Base-by-base conservation (phyloP, 2,888 invertebrate species). In the Micoletzkya japonica region DNA sequence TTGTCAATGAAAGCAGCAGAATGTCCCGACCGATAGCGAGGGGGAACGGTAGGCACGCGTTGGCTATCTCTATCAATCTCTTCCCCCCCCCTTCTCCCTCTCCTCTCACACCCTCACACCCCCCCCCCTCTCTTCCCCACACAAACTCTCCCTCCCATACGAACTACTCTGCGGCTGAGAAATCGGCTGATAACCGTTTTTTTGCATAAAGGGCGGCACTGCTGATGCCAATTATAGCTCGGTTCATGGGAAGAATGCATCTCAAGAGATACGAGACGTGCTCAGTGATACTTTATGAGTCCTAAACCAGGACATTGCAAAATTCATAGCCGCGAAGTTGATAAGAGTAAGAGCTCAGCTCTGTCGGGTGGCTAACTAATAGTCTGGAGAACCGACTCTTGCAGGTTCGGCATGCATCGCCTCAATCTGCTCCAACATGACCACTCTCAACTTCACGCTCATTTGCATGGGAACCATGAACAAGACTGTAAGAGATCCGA, bases 361-460 rank as follows among this genome's bases (percentile, higher is more conserved):
- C n/a, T n/a, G n/a, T n/a, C n/a, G n/a, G n/a, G n/a, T n/a, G n/a
- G n/a, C n/a, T n/a, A n/a, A n/a, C n/a, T n/a, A n/a, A n/a, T n/a
- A n/a, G n/a, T n/a, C n/a, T n/a, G n/a, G n/a, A n/a, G n/a, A n/a
- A n/a, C n/a, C n/a, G n/a, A n/a, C n/a, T n/a, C n/a, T 71, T 70
- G 37, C 66, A 79, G 79, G 79, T 64, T 76, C 78, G 2, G 70
- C 76, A 28, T 78, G 79, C 39, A 79, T 79, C 52, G 73, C 82
- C 10, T 75, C 80, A 2, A 82, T 82, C 68, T 82, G 81, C 39
- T 77, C 78, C 3, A 82, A 82, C 70, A 81, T 81, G 80, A 80
- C 79, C 26, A 77, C 81, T 1, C 75, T 82, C 50, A 82, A 81
- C 63, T 82, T 82, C 72, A 82, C 82, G 6, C 70, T 78, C 50